Base-by-base conservation (phyloP, 2,888 invertebrate species). In the Cacoxenus indagator region DNA sequence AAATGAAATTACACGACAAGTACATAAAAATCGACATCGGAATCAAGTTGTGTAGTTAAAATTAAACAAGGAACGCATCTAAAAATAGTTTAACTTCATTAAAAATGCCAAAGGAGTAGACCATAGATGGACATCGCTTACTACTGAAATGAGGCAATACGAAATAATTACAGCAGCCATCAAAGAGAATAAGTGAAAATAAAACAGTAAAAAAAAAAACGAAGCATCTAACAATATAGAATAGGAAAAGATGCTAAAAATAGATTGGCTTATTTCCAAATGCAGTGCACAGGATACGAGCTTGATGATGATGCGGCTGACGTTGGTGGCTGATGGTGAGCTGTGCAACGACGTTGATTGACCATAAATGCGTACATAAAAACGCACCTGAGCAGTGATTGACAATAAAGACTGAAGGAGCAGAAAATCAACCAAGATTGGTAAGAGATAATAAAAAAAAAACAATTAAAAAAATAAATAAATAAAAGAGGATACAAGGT, bases 71-170 rank as follows among this genome's bases (percentile, higher is more conserved):
- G n/a, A n/a, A n/a, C n/a, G n/a, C n/a, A n/a, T n/a, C 83, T 81
- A 81, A 78, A 81, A 81, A 81, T 81, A 81, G 79, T 78, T 70
- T 70, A 76, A 81, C 74, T 73, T 80, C 79, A 83, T 74, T 79
- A 74, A 73, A 75, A 73, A 77, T 76, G 68, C 75, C 74, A 77
- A 71, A 75, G 71, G 66, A 62, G 57, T 26, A 51, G 19, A 22
- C 51, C 51, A 51, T n/a, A 51, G 19, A 55, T 65, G 69, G 68
- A 8, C 65, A 51, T 31, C 14, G 55, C 24, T 1, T n/a, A 19
- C 17, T 4, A 48, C 8, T n/a, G 9, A n/a, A 48, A 17, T 14
- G 17, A 4, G 26, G 26, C 26, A 61, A 24, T 4, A 6, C 17
- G 14, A 27, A 57, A 57, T 57, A 29, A 57, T 57, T 29, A 29